Base-by-base conservation (phyloP, 2,888 invertebrate genomes). In the Meganola albula region DNA sequence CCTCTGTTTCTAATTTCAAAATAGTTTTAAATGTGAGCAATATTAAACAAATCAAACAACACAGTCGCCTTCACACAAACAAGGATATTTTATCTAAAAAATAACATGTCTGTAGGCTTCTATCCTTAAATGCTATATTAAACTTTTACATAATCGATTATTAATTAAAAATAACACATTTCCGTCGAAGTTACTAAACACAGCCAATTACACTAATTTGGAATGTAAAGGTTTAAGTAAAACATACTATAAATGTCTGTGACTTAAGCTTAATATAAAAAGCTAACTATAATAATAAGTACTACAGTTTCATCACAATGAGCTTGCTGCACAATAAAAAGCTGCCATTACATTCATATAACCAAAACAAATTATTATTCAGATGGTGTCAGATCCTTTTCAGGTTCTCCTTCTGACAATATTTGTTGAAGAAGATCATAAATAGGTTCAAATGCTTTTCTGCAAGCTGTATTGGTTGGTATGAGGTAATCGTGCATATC, bases 401-500 rank as follows among this genome's bases (percentile, higher is more conserved):
- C 92, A 22, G 88, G 87, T 76, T 92, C 92, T 32, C 91, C 92
- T 78, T 93, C 94, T 56, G 88, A 89, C 31, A 95, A 80, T 56
- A 95, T 88, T 74, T 94, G 94, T 43, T 91, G 88, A 10, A 95
- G 79, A 44, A 95, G 85, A 73, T 95, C 94, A 71, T 93, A 90
- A 28, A 95, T 91, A 10, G 94, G 93, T 75, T 94, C 94, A 73
- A 95, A 95, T 6, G 93, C 92, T 76, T 96, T 96, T 61, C 90
- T 89, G 73, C 95, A 95, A 31, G 96, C 97, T 28, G 92, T 89
- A 75, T 93, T 93, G 1, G 95, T 96, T 38, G 96, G 88, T 63
- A 95, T 92, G 28, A 96, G 89, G 75, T 95, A 97, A 76, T 97
- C 97, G 66, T 94, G 92, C 94, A 97, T 94, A 68, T 97, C 96